Evolutionary conservation across 2,113 vertebrate species (phyloP).

Genomic region (Columba janthina): DNA sequence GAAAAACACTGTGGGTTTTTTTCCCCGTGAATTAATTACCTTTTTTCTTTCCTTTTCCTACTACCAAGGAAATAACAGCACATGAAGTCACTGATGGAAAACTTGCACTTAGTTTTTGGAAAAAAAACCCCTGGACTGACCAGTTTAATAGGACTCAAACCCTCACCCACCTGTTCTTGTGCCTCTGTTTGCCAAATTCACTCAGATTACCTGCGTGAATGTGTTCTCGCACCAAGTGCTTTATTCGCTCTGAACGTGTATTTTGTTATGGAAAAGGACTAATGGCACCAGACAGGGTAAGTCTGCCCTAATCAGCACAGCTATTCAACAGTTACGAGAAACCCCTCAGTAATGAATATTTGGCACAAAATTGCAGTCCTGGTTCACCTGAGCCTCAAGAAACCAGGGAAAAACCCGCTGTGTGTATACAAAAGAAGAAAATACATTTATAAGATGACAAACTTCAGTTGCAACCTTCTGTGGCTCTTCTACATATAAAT

Average conservation of each 20-base stretch:
- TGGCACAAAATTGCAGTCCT: conserved; percentile 31
- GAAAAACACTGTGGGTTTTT: background rate
- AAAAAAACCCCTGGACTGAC: background rate
- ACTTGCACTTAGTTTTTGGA: conserved; percentile 12
- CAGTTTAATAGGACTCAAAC: background rate
- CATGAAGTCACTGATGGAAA: conserved; percentile 1
- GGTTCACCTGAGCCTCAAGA: conserved; percentile 43
- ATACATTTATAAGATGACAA: conserved; percentile 10
- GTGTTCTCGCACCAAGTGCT: conserved; percentile 5
- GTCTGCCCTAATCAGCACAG: conserved; percentile 40
- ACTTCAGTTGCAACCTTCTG: background rate
- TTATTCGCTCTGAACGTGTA: background rate
- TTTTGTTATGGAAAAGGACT: conserved; percentile 34
- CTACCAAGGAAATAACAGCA: background rate
- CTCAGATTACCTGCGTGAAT: conserved; percentile 22
- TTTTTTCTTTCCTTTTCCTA: background rate
- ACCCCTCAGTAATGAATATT: background rate
- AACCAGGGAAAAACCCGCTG: background rate
- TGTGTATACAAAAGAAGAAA: conserved; percentile 27
- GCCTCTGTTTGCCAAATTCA: background rate
- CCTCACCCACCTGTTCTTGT: background rate
- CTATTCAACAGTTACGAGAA: conserved; percentile 31
- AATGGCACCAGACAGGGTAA: conserved; percentile 32
- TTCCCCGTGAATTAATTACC: background rate
- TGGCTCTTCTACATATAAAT: background rate